phyloP scores from a whole-genome alignment of 2,113 vertebrate genomes.

The Hyla sarda region DNA sequence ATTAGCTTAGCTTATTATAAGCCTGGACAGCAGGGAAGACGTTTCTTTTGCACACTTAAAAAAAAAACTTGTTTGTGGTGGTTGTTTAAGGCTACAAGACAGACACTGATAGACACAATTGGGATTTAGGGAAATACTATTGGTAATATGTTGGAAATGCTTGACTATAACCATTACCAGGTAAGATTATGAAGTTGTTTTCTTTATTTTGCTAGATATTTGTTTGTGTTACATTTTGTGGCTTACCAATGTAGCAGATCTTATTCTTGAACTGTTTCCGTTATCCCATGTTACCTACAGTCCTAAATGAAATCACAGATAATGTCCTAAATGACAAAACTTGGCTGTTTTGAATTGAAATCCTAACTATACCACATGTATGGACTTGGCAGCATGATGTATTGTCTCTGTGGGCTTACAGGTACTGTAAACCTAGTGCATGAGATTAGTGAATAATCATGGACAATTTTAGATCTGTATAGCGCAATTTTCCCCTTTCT shows the following conservation, averaged over 20 bases:
- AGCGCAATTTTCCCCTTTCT: too few species aligned
- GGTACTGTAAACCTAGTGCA: too few species aligned
- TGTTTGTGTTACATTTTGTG: not conserved
- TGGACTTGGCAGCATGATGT: not conserved
- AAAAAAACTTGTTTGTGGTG: slow-evolving; percentile 70
- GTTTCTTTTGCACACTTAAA: slow-evolving; percentile 68
- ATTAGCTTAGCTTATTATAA: slow-evolving; percentile 84
- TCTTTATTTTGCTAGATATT: not conserved
- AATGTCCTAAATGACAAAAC: not conserved
- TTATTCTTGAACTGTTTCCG: not conserved
- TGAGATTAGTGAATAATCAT: too few species aligned
- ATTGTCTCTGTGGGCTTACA: not conserved
- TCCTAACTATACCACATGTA: not conserved
- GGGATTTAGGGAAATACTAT: slow-evolving; percentile 60
- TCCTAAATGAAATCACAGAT: not conserved
- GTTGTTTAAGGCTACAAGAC: slow-evolving; percentile 62
- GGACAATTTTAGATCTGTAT: not conserved
- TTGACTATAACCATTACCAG: slow-evolving; percentile 97
- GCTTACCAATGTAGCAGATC: not conserved
- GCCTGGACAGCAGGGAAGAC: slow-evolving; percentile 68
- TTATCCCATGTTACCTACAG: too few species aligned
- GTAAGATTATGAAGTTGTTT: slow-evolving; percentile 77
- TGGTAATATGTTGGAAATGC: slow-evolving; percentile 91
- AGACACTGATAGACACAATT: slow-evolving; percentile 63
- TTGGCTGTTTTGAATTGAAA: not conserved